Evolutionary conservation across 2,888 invertebrate species (phyloP).

Genomic region (Falcaria lacertinaria): DNA sequence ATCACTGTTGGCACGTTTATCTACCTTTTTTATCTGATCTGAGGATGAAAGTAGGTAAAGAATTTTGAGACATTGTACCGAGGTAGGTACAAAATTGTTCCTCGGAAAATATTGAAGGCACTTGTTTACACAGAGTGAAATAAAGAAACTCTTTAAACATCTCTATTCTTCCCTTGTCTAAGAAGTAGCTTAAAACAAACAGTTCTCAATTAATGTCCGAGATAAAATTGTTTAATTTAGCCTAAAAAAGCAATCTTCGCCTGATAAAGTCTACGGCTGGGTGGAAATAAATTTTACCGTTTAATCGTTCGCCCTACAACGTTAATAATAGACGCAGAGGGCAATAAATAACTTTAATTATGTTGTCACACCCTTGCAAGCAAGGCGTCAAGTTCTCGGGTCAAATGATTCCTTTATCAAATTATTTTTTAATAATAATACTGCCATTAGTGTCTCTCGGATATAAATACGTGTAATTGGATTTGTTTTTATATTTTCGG

Average conservation of each 20-base stretch:
- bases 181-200: neutral
- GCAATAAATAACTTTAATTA: conserved; percentile 15
- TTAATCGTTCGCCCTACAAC: conserved; percentile 9
- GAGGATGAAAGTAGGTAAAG: too few species aligned
- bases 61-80: too few species aligned
- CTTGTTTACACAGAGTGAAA: too few species aligned
- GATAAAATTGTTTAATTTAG: conserved; percentile 4
- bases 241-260: conserved; percentile 6
- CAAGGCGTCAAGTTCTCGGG: conserved; percentile 7
- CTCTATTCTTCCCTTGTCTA: too few species aligned
- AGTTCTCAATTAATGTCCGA: neutral
- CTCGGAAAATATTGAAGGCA: too few species aligned
- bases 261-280: conserved; percentile 7
- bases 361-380: conserved; percentile 5
- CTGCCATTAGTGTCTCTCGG: neutral
- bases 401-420: conserved; percentile 3
- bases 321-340: conserved; percentile 10
- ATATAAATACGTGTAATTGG: too few species aligned
- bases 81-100: too few species aligned
- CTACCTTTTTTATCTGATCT: too few species aligned
- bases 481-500: too few species aligned
- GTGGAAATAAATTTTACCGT: conserved; percentile 10
- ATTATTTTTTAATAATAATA: conserved; percentile 1
- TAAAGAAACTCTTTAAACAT: neutral
- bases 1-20: too few species aligned